These are phyloP conservation scores for Anabas testudineus DNA, from an alignment of 2,797 vertebrate genomes.

Conservation along the genomic window DNA sequence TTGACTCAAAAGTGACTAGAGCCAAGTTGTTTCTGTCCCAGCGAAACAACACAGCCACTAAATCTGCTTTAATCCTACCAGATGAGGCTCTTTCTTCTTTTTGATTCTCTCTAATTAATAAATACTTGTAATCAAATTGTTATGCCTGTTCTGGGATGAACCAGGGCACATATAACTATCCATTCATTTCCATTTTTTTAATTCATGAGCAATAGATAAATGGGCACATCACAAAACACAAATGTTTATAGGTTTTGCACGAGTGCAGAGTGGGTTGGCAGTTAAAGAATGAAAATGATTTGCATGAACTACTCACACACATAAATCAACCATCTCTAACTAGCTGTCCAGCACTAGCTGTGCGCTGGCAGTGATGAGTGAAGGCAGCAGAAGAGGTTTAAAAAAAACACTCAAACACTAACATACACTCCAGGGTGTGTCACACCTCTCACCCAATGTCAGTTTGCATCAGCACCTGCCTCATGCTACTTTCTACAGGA, in stretches of 20 bases:
- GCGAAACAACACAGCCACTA: slow-evolving; percentile 51
- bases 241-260: slow-evolving; percentile 26
- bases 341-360: slow-evolving; percentile 14
- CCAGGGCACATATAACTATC: slow-evolving; percentile 1
- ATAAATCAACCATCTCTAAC: slow-evolving; percentile 3
- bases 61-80: slow-evolving; percentile 72
- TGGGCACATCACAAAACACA: background rate
- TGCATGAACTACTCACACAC: slow-evolving; percentile 1
- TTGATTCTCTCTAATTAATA: slow-evolving; percentile 67
- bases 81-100: slow-evolving; percentile 52
- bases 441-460: too few relatives aligned
- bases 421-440: too few relatives aligned
- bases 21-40: slow-evolving; percentile 20
- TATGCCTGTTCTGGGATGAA: slow-evolving; percentile 62
- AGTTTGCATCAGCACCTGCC: too few relatives aligned
- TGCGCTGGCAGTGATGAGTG: slow-evolving; percentile 46
- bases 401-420: too few relatives aligned
- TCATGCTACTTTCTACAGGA: too few relatives aligned
- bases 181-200: slow-evolving; percentile 39
- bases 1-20: slow-evolving; percentile 19
- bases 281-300: background rate
- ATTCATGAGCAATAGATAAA: slow-evolving; percentile 18
- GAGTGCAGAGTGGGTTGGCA: background rate
- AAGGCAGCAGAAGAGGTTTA: slow-evolving; percentile 1
- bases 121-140: slow-evolving; percentile 64